Percentiles rank a stretch among this genome's conserved stretches.
phyloP scores from a whole-genome alignment of 92 coral and sea anemone genomes.

The Phenganax stokvisi region DNA sequence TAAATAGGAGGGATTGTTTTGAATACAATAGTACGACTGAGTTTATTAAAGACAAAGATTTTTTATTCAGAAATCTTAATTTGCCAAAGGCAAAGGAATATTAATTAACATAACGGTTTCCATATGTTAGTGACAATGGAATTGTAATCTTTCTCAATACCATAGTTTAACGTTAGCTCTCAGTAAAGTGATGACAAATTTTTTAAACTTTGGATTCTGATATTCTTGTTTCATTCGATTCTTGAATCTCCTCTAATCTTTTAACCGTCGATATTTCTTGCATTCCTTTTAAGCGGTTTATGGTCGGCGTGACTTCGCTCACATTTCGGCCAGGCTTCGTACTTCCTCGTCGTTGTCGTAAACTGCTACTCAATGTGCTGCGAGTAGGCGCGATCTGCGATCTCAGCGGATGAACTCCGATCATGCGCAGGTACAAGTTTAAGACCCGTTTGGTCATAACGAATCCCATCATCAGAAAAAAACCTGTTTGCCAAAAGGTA shows the following conservation, averaged over 20 bases:
- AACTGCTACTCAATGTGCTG: constrained; percentile 6
- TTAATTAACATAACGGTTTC: too few relatives aligned
- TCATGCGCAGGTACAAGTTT: constrained; percentile 22
- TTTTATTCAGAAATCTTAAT: neutral
- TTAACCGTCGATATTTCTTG: neutral
- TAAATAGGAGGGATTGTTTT: neutral
- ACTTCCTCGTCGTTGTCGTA: neutral
- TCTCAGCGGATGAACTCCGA: neutral
- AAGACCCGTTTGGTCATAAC: neutral
- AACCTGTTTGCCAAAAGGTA: neutral
- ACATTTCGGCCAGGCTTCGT: neutral
- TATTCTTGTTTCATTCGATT: too few relatives aligned
- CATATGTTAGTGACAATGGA: too few relatives aligned
- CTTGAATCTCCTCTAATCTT: neutral
- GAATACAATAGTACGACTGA: neutral
- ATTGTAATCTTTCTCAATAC: too few relatives aligned
- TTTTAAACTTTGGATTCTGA: too few relatives aligned
- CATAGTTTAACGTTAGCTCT: too few relatives aligned
- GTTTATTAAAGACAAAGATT: neutral
- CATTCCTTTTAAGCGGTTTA: neutral
- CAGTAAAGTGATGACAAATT: too few relatives aligned
- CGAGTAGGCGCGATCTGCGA: neutral
- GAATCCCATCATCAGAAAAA: constrained; percentile 2
- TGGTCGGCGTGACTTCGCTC: neutral
- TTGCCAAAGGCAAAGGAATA: neutral